These are phyloP conservation scores for Drosophila carrolli DNA, from an alignment of 1,140 invertebrate species.

Conservation along the genomic window DNA sequence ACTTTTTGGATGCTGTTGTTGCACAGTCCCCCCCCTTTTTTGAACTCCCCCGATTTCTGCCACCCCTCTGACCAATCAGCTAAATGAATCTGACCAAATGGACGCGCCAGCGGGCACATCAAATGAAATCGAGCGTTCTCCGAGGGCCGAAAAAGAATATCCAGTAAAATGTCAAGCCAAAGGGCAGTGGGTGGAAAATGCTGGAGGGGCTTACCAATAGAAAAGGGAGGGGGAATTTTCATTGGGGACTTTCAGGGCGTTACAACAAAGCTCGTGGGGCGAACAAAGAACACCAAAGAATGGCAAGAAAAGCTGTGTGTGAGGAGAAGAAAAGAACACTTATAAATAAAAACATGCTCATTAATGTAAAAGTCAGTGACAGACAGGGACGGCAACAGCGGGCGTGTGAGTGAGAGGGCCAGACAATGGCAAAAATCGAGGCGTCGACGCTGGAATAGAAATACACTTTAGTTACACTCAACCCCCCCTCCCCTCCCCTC, in stretches of 20 bases:
- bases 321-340: constrained; percentile 54
- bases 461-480: constrained; percentile 66
- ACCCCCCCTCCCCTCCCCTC: background rate
- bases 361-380: constrained; percentile 75
- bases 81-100: constrained; percentile 67
- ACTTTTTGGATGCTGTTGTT: background rate
- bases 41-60: background rate
- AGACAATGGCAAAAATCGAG: constrained; percentile 14
- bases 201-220: background rate
- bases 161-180: constrained; percentile 61
- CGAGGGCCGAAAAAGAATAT: constrained; percentile 20
- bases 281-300: constrained; percentile 26
- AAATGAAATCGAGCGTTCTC: constrained; percentile 75
- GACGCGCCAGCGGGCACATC: constrained; percentile 64
- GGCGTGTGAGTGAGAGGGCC: background rate
- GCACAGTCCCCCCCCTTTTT: background rate
- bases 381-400: constrained; percentile 4
- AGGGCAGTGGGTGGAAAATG: constrained; percentile 9
- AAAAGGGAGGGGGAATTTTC: background rate
- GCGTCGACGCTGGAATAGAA: constrained; percentile 43
- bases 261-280: constrained; percentile 32
- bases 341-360: constrained; percentile 83
- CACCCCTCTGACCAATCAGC: constrained; percentile 55
- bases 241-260: background rate
- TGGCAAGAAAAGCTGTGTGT: constrained; percentile 8